A percentile compares a stretch with the other conserved stretches of the same genome.
These are phyloP conservation scores for Sorex maritimensis DNA, from an alignment of 2,797 vertebrate species.

Conservation along the genomic window DNA sequence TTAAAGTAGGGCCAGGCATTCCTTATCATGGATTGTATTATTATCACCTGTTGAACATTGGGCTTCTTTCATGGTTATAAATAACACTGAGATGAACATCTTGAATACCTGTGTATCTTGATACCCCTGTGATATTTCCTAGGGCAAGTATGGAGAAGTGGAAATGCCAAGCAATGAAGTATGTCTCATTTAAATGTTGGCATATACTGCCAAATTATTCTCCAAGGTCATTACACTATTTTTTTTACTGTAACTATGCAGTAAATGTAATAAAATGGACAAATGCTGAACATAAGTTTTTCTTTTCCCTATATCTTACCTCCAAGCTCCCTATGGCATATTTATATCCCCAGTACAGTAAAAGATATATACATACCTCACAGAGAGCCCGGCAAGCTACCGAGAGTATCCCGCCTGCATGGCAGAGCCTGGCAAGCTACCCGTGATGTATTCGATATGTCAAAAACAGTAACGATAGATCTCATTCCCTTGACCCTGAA, in stretches of 20 bases:
- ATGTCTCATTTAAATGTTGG: background rate
- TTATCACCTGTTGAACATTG: background rate
- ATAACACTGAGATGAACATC: background rate
- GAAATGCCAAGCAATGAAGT: background rate
- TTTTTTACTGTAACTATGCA: background rate
- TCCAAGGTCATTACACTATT: background rate
- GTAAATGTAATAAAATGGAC: conserved; percentile 5
- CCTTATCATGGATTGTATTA: background rate
- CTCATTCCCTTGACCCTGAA: too few relatives aligned
- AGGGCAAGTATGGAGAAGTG: background rate
- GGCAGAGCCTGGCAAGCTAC: too few relatives aligned
- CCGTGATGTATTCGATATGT: too few relatives aligned
- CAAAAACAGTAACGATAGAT: too few relatives aligned
- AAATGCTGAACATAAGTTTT: background rate
- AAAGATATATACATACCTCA: too few relatives aligned
- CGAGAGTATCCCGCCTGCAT: too few relatives aligned
- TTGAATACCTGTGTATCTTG: accelerated
- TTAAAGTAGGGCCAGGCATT: background rate
- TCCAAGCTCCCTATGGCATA: too few relatives aligned
- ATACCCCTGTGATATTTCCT: background rate
- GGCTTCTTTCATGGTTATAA: background rate
- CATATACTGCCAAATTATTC: background rate
- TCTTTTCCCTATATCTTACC: background rate
- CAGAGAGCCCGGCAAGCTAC: too few relatives aligned
- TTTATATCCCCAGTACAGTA: too few relatives aligned